phyloP scores from a whole-genome alignment of 2,888 invertebrate species.

The Neria commutata region DNA sequence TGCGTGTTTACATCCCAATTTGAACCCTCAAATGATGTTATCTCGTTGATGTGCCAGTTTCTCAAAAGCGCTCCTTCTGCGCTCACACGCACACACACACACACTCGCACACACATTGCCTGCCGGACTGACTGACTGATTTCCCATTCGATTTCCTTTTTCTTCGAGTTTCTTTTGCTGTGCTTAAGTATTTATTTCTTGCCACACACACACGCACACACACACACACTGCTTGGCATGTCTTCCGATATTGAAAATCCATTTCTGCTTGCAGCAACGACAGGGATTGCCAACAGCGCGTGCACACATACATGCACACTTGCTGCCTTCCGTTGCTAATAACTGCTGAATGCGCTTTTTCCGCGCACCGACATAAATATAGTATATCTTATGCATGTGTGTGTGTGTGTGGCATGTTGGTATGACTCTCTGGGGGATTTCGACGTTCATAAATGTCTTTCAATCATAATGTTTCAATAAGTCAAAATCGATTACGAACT shows the following conservation, averaged over 20 bases:
- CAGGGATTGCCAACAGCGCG: too few relatives aligned
- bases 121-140: background rate
- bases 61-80: background rate
- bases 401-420: slow-evolving; percentile 48
- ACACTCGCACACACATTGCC: background rate
- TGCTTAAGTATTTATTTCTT: slow-evolving; percentile 40
- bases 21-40: slow-evolving; percentile 47
- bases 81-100: slow-evolving; percentile 1
- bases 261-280: slow-evolving; percentile 8
- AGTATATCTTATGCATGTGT: slow-evolving; percentile 11
- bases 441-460: slow-evolving; percentile 58
- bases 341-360: slow-evolving; percentile 49
- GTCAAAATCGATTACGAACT: slow-evolving; percentile 59
- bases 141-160: slow-evolving; percentile 15
- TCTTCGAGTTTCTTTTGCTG: too few relatives aligned
- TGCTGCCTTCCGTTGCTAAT: slow-evolving; percentile 41
- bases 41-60: slow-evolving; percentile 8
- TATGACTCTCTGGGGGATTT: slow-evolving; percentile 48
- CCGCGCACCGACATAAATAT: slow-evolving; percentile 22
- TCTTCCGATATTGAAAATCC: background rate
- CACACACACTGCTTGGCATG: slow-evolving; percentile 19
- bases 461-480: slow-evolving; percentile 60
- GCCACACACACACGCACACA: slow-evolving; percentile 26
- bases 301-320: slow-evolving; percentile 40
- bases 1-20: slow-evolving; percentile 57